phyloP scores from a whole-genome alignment of 2,888 invertebrate species.

The Bellardia bayeri region DNA sequence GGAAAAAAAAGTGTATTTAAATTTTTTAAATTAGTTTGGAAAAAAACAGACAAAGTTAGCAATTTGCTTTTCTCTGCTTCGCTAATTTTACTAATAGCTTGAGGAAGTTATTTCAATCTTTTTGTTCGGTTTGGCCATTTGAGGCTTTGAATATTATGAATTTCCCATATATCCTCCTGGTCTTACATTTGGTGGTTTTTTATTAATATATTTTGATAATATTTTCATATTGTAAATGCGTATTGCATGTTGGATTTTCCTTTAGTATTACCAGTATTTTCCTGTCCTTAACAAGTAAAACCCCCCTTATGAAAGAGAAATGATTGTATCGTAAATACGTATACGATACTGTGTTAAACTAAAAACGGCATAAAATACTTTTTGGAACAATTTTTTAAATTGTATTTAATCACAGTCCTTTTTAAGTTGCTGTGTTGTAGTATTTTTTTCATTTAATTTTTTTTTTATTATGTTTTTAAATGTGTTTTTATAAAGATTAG shows the following conservation, averaged over 20 bases:
- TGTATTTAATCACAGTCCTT: conserved; percentile 62
- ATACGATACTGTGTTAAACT: conserved; percentile 26
- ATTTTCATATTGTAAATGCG: conserved; percentile 57
- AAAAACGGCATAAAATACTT: conserved; percentile 7
- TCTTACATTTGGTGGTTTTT: background rate
- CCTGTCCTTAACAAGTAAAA: conserved; percentile 14
- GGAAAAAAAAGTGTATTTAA: background rate
- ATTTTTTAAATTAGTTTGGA: too few relatives aligned
- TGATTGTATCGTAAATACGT: conserved; percentile 48
- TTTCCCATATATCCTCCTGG: conserved; percentile 15
- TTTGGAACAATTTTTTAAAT: conserved; percentile 63
- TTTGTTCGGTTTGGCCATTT: too few relatives aligned
- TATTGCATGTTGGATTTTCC: conserved; percentile 43
- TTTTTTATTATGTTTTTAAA: background rate
- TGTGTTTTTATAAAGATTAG: background rate
- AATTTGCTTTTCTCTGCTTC: too few relatives aligned
- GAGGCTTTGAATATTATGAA: background rate
- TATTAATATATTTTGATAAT: background rate
- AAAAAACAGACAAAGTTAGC: too few relatives aligned
- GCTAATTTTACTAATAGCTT: too few relatives aligned
- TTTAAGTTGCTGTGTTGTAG: conserved; percentile 26
- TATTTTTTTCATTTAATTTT: conserved; percentile 16
- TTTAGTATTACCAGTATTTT: background rate
- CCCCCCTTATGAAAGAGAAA: conserved; percentile 15
- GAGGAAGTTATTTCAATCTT: too few relatives aligned